A percentile compares a stretch with the other conserved stretches of the same genome.
Evolutionary conservation across 1,140 invertebrate genomes (phyloP).

Genomic region (Cotesia typhae): DNA sequence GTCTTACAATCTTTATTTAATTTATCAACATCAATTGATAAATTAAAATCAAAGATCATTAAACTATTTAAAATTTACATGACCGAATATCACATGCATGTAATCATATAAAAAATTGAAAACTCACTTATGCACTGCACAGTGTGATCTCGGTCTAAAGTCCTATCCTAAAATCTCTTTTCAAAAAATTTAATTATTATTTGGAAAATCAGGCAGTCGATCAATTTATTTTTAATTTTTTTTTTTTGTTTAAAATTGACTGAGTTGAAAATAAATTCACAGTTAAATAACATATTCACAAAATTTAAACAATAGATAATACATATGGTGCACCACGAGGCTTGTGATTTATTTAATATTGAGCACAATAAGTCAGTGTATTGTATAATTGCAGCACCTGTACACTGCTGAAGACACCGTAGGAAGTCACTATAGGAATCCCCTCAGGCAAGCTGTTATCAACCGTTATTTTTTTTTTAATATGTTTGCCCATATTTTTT

Average conservation of each 20-base stretch:
- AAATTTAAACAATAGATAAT: background rate
- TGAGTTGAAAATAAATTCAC: background rate
- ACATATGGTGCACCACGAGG: slow-evolving; percentile 33
- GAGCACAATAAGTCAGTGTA: slow-evolving; percentile 57
- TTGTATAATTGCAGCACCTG: slow-evolving; percentile 78
- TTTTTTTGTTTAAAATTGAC: slow-evolving; percentile 16
- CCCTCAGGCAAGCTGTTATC: slow-evolving; percentile 78
- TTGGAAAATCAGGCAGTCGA: slow-evolving; percentile 17
- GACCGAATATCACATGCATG: slow-evolving; percentile 10
- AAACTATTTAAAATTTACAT: background rate
- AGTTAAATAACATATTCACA: background rate
- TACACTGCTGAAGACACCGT: slow-evolving; percentile 74
- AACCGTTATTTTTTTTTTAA: slow-evolving; percentile 57
- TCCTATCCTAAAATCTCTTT: background rate
- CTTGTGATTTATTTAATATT: slow-evolving; percentile 46
- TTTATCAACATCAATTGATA: slow-evolving; percentile 6
- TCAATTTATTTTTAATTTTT: slow-evolving; percentile 9
- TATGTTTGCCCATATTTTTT: slow-evolving; percentile 52
- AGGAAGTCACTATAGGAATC: slow-evolving; percentile 74
- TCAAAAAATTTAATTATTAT: background rate
- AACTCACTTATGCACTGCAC: background rate
- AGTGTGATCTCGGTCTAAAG: background rate
- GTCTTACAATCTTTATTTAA: slow-evolving; percentile 46
- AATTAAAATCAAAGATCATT: background rate
- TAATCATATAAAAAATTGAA: slow-evolving; percentile 19